phyloP scores from a whole-genome alignment of 1,140 invertebrate species.

The Drosophila mojavensis region DNA sequence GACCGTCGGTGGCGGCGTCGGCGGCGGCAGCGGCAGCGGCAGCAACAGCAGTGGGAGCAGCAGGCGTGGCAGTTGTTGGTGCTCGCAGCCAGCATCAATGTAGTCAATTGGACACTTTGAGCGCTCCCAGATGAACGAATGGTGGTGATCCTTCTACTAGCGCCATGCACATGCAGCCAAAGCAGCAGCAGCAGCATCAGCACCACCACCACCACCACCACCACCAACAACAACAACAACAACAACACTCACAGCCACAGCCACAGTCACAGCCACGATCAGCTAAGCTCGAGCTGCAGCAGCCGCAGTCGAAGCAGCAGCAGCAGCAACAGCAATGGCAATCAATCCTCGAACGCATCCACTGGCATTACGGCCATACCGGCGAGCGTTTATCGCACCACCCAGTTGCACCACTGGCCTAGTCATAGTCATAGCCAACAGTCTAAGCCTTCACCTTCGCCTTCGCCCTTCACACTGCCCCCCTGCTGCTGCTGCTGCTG shows the following conservation, averaged over 20 bases:
- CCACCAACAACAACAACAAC: slow-evolving; percentile 21
- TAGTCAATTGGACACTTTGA: slow-evolving; percentile 36
- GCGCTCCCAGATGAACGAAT: slow-evolving; percentile 83
- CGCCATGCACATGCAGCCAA: slow-evolving; percentile 78
- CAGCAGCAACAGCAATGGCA: slow-evolving; percentile 57
- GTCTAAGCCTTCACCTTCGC: slow-evolving; percentile 1
- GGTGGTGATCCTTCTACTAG: slow-evolving; percentile 84
- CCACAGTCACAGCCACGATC: neutral
- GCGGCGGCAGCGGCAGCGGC: neutral
- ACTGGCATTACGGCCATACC: slow-evolving; percentile 75
- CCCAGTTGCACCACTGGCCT: slow-evolving; percentile 41
- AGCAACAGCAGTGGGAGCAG: neutral
- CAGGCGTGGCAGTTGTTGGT: slow-evolving; percentile 32
- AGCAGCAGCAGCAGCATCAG: slow-evolving; percentile 67
- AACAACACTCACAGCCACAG: neutral
- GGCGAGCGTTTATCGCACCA: slow-evolving; percentile 45
- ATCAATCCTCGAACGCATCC: slow-evolving; percentile 66
- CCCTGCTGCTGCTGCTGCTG: slow-evolving; percentile 20
- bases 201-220: slow-evolving; percentile 33
- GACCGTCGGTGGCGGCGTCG: neutral
- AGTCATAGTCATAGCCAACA: slow-evolving; percentile 71
- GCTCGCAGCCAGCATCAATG: slow-evolving; percentile 44
- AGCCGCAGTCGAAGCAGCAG: slow-evolving; percentile 10
- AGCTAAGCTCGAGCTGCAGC: neutral
- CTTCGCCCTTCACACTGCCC: slow-evolving; percentile 2